A percentile compares a stretch with the other conserved stretches of the same genome.
These are phyloP conservation scores for Ptychoptera albimana DNA, from an alignment of 2,888 invertebrate genomes.

Conservation along the genomic window DNA sequence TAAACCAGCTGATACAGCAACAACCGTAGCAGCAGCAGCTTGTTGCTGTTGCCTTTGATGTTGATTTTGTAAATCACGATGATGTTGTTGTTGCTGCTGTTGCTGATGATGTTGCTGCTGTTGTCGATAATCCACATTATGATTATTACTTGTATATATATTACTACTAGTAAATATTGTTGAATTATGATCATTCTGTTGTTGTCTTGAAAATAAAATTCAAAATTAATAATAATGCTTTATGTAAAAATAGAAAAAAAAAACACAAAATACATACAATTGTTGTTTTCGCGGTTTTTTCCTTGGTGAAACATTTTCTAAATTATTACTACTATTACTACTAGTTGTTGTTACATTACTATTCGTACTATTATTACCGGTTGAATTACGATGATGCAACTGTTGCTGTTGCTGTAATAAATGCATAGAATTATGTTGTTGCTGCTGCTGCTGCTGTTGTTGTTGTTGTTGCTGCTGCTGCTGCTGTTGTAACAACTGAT, in stretches of 20 bases:
- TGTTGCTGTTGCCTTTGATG: conserved; percentile 15
- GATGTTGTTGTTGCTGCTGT: conserved; percentile 9
- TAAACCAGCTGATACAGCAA: too few species aligned
- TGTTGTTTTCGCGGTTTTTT: conserved; percentile 87
- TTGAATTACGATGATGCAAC: neutral
- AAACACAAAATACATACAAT: conserved; percentile 43
- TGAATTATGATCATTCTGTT: conserved; percentile 5
- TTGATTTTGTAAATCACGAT: conserved; percentile 3
- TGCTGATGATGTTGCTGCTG: conserved; percentile 3
- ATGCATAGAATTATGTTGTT: neutral
- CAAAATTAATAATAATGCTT: neutral
- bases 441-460: conserved; percentile 15
- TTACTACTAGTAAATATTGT: too few species aligned
- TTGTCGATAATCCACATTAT: neutral
- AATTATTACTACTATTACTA: conserved; percentile 20
- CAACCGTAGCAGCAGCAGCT: neutral
- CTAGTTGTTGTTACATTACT: neutral
- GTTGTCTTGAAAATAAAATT: too few species aligned
- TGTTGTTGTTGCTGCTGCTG: conserved; percentile 12
- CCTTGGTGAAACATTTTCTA: conserved; percentile 46
- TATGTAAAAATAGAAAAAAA: neutral
- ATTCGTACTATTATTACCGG: neutral
- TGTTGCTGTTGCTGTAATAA: neutral
- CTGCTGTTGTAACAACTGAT: conserved; percentile 13
- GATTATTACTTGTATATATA: too few species aligned